Percentiles rank a stretch among this genome's conserved stretches.
phyloP scores from a whole-genome alignment of 2,888 invertebrate genomes.

The Arge pagana region DNA sequence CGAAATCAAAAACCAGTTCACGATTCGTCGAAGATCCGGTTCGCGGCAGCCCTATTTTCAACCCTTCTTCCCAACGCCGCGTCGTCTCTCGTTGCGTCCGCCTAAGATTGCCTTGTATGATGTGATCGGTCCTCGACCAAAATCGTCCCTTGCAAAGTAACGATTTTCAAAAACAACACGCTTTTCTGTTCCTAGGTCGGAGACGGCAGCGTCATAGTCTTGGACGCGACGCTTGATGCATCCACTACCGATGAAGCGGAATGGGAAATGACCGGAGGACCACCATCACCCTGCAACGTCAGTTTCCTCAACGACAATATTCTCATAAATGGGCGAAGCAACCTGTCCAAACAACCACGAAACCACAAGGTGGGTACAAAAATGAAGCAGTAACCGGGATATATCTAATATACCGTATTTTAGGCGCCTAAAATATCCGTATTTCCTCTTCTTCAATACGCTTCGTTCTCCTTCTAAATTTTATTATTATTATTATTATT shows the following conservation, averaged over 20 bases:
- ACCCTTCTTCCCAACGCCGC: constrained; percentile 70
- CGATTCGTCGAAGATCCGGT: too few species aligned
- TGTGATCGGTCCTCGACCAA: too few species aligned
- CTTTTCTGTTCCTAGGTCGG: constrained; percentile 61
- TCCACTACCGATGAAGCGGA: constrained; percentile 67
- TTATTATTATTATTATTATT: too few species aligned
- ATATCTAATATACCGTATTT: too few species aligned
- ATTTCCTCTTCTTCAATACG: too few species aligned
- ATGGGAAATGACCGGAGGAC: constrained; percentile 63
- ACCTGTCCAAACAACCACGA: constrained; percentile 69
- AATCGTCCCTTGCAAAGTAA: too few species aligned
- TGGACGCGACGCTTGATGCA: constrained; percentile 66
- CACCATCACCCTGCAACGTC: constrained; percentile 82
- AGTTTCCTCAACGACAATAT: constrained; percentile 86
- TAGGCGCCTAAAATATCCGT: too few species aligned
- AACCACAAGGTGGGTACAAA: constrained; percentile 67
- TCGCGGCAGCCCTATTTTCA: too few species aligned
- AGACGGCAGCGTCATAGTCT: constrained; percentile 66
- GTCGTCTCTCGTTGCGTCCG: constrained; percentile 70
- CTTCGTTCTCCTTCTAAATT: too few species aligned
- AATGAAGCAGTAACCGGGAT: too few species aligned
- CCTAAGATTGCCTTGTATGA: constrained; percentile 71
- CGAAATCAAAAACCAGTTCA: too few species aligned
- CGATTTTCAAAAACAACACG: constrained; percentile 3
- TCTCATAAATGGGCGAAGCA: constrained; percentile 88